Base-by-base conservation (phyloP, 2,797 vertebrate species). In the Sebastes kiyomatsui region DNA sequence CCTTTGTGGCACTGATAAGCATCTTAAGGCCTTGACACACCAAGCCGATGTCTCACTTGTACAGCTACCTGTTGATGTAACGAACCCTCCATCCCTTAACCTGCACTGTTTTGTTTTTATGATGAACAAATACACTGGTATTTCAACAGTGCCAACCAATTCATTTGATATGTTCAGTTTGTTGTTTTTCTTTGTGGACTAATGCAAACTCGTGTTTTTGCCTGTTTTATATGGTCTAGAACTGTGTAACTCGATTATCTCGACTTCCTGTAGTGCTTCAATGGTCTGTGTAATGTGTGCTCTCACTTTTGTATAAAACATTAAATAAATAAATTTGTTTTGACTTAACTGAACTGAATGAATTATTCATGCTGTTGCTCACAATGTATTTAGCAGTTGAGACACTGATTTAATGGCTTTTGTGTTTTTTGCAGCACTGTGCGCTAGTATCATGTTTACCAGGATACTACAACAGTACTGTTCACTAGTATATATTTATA, bases 141-240 rank as follows among this genome's bases (percentile, higher is more conserved):
- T 75, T 75, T 49, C 52, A 66, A 79, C 18, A 12, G 86, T 91
- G 90, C 90, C 86, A 91, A 85, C 23, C 35, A 12, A 52, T 80
- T 20, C 10, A 46, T 74, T 49, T 81, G 46, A 72, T 61, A 30
- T 66, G 4, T 49, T 38, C 18, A 32, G 7, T 33, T 59, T 49
- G 18, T 49, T 9, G 8, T 64, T 23, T 49, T 54, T 60, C 38
- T 52, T 49, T 61, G 33, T 72, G 42, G 13, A 71, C 32, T 22
- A 18, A 73, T 55, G 5, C 11, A 72, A 22, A 55, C 27, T 2
- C 13, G 9, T 55, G 16, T 71, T 23, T 2, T 23, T 16, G 30
- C 65, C 23, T 12, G 54, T 67, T 59, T 58, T 69, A 60, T 59
- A 7, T 35, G 2, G 4, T 55, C 11, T 54, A 7, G 25, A 3